Base-by-base conservation (phyloP, 2,888 invertebrate genomes). In the Ophion costatus region DNA sequence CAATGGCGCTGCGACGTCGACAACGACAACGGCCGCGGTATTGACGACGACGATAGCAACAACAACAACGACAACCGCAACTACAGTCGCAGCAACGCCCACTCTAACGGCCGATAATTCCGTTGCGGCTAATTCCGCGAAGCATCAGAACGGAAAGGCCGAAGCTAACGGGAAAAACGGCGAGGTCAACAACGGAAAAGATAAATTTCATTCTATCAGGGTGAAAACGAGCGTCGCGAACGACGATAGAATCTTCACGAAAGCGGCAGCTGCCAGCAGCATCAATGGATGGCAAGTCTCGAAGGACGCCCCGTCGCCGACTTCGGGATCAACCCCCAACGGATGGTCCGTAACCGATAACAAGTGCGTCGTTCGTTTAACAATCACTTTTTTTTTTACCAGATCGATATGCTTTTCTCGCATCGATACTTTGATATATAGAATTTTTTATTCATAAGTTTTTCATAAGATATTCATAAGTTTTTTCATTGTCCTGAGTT, bases 281-380 rank as follows among this genome's bases (percentile, higher is more conserved):
- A 90, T 90, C 17, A 93, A 92, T 78, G 91, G 90, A 33, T 93
- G 93, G 93, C 90, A 91, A 69, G 90, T 92, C 57, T 92, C 92
- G 9, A 91, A 91, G 66, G 91, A 93, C 42, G 88, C 88, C 29
- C 88, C 90, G 20, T 89, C 92, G n/a, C 90, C 92, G 4, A 89
- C 90, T n/a, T 90, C 91, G 2, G 88, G 88, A n/a, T 82, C 90
- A 7, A 89, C 90, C 14, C 89, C 91, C 1, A 93, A 92, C 85
- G 93, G 93, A 70, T 94, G 94, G 94, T 92, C 90, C 29, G 92
- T 93, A 79, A 91, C 92, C 33, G 93, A 93, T 71, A 92, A 90
- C 87, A 91, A 91, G 93, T 93, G 87, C 87, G 89, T 86, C 87
- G 89, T 67, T 67, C 42, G 22, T 29, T 63, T 5, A 17, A 29